Evolutionary conservation across 2,888 invertebrate species (phyloP), one percentile per base, ranked within the genome.

Genomic region (Creontiades dilutus): DNA sequence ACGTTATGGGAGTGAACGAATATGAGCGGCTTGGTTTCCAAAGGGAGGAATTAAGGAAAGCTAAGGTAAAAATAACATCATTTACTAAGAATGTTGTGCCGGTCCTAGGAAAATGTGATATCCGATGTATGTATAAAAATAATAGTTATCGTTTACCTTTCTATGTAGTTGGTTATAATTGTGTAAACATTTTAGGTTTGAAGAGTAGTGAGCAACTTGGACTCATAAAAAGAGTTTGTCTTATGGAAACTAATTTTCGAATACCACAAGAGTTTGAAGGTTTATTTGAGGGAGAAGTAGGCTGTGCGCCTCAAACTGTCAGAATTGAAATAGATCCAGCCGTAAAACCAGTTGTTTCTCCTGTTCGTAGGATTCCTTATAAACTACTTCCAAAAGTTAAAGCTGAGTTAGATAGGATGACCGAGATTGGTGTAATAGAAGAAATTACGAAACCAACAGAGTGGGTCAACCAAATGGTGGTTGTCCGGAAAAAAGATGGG

Each of bases 201-300:
- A 27, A 52, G 1, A 84, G 48, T 19, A 48, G 84, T 84, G 47
- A 52, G 12, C 16, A 48, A 27, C 19, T 48, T 11, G 84, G 52
- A 13, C 52, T 84, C 11, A 84, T 84, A 48, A 37, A 37, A 46
- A 1, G 84, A 52, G 52, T 84, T 48, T 84, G 13, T 84, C 14
- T 23, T 47, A 46, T 48, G 12, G 48, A 84, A 37, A 23, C 27
- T 5, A 46, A 4, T 19, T 47, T 46, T n/a, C 84, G 23, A 28
- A 48, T 84, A 19, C 84, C 46, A 13, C 46, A 46, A 1, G 84
- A 52, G 52, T 84, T 48, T 84, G 13, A 52, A 19, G 48, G 55
- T 46, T 47, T 84, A 48, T 84, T 84, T 84, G 84, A 84, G 16
- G 84, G 84, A 47, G 84, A 84, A 84, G 84, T 84, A n/a, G 84